Evolutionary conservation across 2,888 invertebrate species (phyloP).

Genomic region (Hetaerina titia): DNA sequence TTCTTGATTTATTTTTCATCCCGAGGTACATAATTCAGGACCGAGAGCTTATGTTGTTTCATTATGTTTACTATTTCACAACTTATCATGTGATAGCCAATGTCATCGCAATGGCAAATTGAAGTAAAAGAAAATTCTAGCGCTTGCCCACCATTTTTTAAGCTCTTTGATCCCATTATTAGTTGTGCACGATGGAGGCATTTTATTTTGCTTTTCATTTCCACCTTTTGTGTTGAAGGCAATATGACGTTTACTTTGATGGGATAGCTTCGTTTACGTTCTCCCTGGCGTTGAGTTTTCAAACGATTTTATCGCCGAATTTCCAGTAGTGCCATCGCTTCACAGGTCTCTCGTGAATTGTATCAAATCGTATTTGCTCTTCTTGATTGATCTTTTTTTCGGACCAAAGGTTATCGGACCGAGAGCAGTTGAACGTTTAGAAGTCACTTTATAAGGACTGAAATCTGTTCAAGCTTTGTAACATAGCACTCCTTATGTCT

Average conservation of each 20-base stretch:
- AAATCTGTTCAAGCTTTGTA: too few relatives aligned
- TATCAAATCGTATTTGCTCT: not conserved
- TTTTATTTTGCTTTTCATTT: not conserved
- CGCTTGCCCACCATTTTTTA: not conserved
- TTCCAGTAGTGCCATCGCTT: not conserved
- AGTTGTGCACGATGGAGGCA: not conserved
- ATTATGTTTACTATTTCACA: too few relatives aligned
- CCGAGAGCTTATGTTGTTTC: too few relatives aligned
- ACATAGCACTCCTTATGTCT: too few relatives aligned
- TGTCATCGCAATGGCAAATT: not conserved
- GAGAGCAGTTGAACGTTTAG: too few relatives aligned
- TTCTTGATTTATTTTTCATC: too few relatives aligned
- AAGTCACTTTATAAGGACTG: too few relatives aligned
- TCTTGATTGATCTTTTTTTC: too few relatives aligned
- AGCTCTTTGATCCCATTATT: not conserved
- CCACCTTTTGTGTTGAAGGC: not conserved
- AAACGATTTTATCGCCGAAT: not conserved
- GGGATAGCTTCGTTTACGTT: not conserved
- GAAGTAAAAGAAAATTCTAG: not conserved
- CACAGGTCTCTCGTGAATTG: not conserved
- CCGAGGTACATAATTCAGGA: too few relatives aligned
- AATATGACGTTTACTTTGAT: not conserved
- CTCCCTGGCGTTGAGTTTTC: not conserved
- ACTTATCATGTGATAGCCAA: not conserved
- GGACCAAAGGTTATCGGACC: too few relatives aligned